A percentile compares a stretch with the other conserved stretches of the same genome.
Evolutionary conservation across 2,888 invertebrate genomes (phyloP).

Genomic region (Drosophila lutescens): DNA sequence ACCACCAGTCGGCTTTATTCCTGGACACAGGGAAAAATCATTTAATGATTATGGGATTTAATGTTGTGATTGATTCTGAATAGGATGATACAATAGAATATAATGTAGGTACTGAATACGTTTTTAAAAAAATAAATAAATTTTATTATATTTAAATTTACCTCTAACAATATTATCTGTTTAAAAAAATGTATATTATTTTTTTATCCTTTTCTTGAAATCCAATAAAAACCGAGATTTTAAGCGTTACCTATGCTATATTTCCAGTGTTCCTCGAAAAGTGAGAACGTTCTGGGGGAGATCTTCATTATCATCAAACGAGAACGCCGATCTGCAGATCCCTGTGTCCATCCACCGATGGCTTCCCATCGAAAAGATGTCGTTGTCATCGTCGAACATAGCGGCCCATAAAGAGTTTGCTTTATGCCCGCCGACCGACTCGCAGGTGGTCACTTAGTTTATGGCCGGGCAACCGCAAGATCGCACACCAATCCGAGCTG

Average conservation of each 20-base stretch:
- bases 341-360: conserved; percentile 15
- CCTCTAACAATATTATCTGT: too few relatives aligned
- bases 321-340: conserved; percentile 13
- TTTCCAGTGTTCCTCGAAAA: conserved; percentile 15
- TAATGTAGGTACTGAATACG: too few relatives aligned
- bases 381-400: conserved; percentile 41
- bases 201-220: too few relatives aligned
- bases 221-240: too few relatives aligned
- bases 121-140: too few relatives aligned
- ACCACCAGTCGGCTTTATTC: not conserved
- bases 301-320: conserved; percentile 71
- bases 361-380: conserved; percentile 27
- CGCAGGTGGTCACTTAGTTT: conserved; percentile 59
- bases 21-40: not conserved
- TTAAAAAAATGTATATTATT: too few relatives aligned
- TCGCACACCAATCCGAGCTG: conserved; percentile 59
- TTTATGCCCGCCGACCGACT: conserved; percentile 53
- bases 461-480: conserved; percentile 49
- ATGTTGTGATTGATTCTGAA: too few relatives aligned
- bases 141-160: too few relatives aligned
- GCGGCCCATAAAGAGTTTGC: conserved; percentile 64
- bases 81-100: too few relatives aligned
- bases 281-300: conserved; percentile 60
- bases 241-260: not conserved
- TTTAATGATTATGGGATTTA: not conserved